Conservation (phyloP, 2,113 vertebrate genomes). For the Neomonachus schauinslandi region DNA sequence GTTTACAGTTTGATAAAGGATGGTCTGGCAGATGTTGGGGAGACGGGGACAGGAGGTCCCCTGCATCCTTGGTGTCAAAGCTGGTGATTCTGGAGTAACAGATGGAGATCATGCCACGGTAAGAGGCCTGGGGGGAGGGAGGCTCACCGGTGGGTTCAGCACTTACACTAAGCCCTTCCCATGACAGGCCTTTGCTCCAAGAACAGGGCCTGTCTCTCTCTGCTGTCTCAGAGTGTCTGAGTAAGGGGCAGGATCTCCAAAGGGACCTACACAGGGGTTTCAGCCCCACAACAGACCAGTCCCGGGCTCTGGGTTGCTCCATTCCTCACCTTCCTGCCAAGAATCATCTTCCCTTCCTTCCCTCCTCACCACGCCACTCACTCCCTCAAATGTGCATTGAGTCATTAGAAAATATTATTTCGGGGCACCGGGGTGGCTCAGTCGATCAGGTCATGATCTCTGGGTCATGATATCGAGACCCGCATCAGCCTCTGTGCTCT, state of each 20-base stretch:
- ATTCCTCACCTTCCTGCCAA: background rate
- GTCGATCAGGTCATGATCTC: background rate
- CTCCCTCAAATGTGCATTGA: background rate
- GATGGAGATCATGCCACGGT: constrained; percentile 64
- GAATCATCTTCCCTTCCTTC: background rate
- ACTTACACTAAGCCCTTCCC: background rate
- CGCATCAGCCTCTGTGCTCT: background rate
- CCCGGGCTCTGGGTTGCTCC: rapidly evolving
- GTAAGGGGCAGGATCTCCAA: constrained; percentile 10
- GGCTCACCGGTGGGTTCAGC: background rate
- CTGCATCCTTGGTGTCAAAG: constrained; percentile 78
- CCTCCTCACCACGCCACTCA: background rate
- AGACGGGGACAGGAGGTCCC: constrained; percentile 72
- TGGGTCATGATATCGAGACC: background rate
- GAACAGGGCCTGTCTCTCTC: constrained; percentile 56
- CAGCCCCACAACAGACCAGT: background rate
- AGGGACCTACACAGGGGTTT: background rate
- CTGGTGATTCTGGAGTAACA: constrained; percentile 71
- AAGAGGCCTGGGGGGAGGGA: background rate
- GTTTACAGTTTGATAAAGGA: constrained; percentile 88
- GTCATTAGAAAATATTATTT: background rate
- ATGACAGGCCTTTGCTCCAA: constrained; percentile 58
- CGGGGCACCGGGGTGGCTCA: background rate
- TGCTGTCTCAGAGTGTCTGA: constrained; percentile 22
- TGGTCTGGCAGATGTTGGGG: constrained; percentile 75